Percentiles rank a stretch among this genome's conserved stretches.
Conservation (phyloP, 2,797 vertebrate genomes). For the Chaetodon trifasciatus region DNA sequence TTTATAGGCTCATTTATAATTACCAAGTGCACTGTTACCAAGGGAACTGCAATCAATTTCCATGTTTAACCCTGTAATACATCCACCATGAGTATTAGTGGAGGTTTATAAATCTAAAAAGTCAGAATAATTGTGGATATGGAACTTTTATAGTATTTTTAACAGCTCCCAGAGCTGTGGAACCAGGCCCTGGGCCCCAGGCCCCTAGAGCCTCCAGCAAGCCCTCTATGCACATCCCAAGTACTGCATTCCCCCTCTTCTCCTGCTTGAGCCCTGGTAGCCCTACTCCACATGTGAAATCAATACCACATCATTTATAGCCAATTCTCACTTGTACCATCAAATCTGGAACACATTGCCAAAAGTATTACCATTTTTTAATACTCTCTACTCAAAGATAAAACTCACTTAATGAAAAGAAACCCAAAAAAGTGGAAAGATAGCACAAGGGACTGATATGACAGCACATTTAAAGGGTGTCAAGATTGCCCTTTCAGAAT, state of each 20-base stretch:
- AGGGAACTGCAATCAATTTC: constrained; percentile 75
- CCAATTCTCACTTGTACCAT: constrained; percentile 81
- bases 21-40: constrained; percentile 78
- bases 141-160: constrained; percentile 82
- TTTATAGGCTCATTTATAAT: constrained; percentile 81
- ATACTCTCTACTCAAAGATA: constrained; percentile 63
- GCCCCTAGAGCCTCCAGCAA: constrained; percentile 60
- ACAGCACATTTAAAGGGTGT: constrained; percentile 64
- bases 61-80: constrained; percentile 80
- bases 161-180: constrained; percentile 77
- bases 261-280: constrained; percentile 61
- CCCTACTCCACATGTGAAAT: constrained; percentile 85
- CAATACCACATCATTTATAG: constrained; percentile 83
- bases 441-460: constrained; percentile 48
- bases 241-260: constrained; percentile 60
- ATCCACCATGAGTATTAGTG: constrained; percentile 78
- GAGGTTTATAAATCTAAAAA: constrained; percentile 85
- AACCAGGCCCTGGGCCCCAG: constrained; percentile 62
- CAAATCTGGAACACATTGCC: constrained; percentile 82
- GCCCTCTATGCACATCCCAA: constrained; percentile 73
- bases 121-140: constrained; percentile 83
- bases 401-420: constrained; percentile 54
- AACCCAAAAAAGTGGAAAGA: constrained; percentile 39
- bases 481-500: constrained; percentile 34
- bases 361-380: constrained; percentile 75